A percentile compares a stretch with the other conserved stretches of the same genome.
These are phyloP conservation scores for Nyctalus aviator DNA, from an alignment of 2,797 vertebrate species.

Conservation along the genomic window DNA sequence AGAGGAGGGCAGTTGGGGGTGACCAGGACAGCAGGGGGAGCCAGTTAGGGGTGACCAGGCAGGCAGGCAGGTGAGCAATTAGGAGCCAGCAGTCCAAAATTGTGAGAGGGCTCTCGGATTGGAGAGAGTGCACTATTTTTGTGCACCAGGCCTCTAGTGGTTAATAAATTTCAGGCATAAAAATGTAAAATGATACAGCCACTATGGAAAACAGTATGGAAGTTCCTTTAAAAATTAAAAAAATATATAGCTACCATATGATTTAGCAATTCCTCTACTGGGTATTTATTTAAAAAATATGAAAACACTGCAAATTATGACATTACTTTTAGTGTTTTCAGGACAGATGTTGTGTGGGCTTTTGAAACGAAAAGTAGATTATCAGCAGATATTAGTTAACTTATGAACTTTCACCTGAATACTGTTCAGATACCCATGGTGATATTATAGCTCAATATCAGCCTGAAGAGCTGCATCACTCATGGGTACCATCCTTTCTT, in stretches of 20 bases:
- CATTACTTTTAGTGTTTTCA: slow-evolving; percentile 77
- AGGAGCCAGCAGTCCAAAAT: no score
- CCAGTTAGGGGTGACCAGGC: no score
- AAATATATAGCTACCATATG: neutral
- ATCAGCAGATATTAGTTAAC: slow-evolving; percentile 75
- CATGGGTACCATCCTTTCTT: slow-evolving; percentile 46
- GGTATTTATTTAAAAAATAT: neutral
- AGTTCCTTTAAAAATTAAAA: neutral
- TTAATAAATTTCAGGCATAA: neutral
- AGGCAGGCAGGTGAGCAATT: no score
- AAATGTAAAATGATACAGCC: neutral
- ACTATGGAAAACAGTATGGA: neutral
- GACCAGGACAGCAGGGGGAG: no score
- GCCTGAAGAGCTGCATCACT: slow-evolving; percentile 33
- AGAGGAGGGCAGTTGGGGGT: no score
- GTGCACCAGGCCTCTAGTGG: neutral
- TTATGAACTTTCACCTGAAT: slow-evolving; percentile 58
- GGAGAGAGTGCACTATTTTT: no score
- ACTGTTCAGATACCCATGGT: slow-evolving; percentile 38
- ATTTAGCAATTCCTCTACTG: neutral
- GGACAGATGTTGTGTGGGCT: slow-evolving; percentile 72
- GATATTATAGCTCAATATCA: slow-evolving; percentile 36
- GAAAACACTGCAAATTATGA: slow-evolving; percentile 69
- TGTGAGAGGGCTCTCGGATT: no score
- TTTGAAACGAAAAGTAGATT: slow-evolving; percentile 55